Evolutionary conservation across 1,140 invertebrate genomes (phyloP).

Genomic region (Lethocerus indicus): DNA sequence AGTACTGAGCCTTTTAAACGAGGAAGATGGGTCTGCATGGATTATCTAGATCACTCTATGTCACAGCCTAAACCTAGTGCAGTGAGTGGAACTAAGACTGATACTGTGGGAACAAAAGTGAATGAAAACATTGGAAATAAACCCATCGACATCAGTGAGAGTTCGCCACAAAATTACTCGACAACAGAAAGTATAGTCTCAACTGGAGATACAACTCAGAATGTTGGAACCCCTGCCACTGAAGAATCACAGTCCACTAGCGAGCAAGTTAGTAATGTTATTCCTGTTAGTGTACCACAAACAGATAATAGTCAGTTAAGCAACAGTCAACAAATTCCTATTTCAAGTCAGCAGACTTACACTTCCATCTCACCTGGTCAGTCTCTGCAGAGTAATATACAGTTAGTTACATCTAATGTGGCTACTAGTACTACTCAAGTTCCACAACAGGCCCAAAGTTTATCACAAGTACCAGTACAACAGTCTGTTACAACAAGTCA

Average conservation of each 20-base stretch:
- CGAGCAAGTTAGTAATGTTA: neutral
- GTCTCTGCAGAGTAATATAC: constrained; percentile 19
- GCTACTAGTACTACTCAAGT: constrained; percentile 28
- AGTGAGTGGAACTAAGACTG: constrained; percentile 2
- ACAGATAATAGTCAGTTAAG: constrained; percentile 9
- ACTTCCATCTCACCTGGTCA: constrained; percentile 21
- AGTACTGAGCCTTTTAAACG: constrained; percentile 85
- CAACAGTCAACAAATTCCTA: constrained; percentile 24
- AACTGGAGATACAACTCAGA: too few relatives aligned
- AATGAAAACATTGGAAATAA: neutral
- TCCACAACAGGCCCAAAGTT: constrained; percentile 22
- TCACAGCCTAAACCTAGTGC: constrained; percentile 19
- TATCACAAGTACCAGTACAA: constrained; percentile 25
- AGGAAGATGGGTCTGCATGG: constrained; percentile 89
- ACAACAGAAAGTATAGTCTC: too few relatives aligned
- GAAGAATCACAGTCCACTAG: neutral
- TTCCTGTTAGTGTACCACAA: constrained; percentile 9
- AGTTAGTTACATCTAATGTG: constrained; percentile 20
- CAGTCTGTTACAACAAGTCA: constrained; percentile 15
- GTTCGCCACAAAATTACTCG: neutral
- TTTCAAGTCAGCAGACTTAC: constrained; percentile 21
- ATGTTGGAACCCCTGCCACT: too few relatives aligned
- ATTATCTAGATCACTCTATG: constrained; percentile 76
- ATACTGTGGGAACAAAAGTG: neutral
- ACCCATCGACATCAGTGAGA: neutral